A percentile compares a stretch with the other conserved stretches of the same genome.
Conservation (phyloP, 2,113 vertebrate genomes). For the Hyperopisus bebe region DNA sequence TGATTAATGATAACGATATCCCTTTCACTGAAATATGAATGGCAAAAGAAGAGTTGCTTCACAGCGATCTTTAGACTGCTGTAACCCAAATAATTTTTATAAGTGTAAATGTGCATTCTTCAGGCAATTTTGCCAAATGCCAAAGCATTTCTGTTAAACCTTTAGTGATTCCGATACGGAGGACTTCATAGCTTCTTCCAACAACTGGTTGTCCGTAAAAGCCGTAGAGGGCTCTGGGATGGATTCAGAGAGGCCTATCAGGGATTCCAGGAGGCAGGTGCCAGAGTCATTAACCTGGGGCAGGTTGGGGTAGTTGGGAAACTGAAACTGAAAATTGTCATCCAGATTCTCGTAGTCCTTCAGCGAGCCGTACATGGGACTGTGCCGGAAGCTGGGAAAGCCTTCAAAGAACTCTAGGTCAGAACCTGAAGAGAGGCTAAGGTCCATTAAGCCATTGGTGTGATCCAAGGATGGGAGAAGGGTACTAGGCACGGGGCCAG, state of each 20-base stretch:
- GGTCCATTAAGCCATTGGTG: conserved; percentile 77
- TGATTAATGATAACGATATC: conserved; percentile 1
- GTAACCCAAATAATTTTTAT: background rate
- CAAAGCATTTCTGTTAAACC: conserved; percentile 60
- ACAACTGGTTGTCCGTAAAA: conserved; percentile 83
- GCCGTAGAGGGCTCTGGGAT: conserved; percentile 71
- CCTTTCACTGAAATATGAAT: conserved; percentile 2
- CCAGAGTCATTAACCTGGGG: conserved; percentile 65
- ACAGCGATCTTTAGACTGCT: conserved; percentile 52
- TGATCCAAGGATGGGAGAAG: conserved; percentile 58
- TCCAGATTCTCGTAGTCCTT: conserved; percentile 81
- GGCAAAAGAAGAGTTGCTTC: background rate
- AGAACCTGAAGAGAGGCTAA: conserved; percentile 85
- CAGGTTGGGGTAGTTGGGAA: conserved; percentile 73
- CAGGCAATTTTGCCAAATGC: background rate
- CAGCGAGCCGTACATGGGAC: conserved; percentile 82
- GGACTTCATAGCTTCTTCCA: conserved; percentile 83
- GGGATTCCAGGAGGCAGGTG: conserved; percentile 82
- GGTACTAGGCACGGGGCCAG: conserved; percentile 59
- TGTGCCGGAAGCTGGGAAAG: conserved; percentile 82
- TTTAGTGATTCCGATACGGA: conserved; percentile 83
- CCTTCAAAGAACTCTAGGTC: conserved; percentile 88
- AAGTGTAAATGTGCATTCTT: background rate
- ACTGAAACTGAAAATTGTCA: conserved; percentile 74
- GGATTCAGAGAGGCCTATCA: conserved; percentile 82